Percentiles rank a stretch among this genome's conserved stretches.
phyloP scores from a whole-genome alignment of 2,888 invertebrate genomes.

The Cerastoderma edule region DNA sequence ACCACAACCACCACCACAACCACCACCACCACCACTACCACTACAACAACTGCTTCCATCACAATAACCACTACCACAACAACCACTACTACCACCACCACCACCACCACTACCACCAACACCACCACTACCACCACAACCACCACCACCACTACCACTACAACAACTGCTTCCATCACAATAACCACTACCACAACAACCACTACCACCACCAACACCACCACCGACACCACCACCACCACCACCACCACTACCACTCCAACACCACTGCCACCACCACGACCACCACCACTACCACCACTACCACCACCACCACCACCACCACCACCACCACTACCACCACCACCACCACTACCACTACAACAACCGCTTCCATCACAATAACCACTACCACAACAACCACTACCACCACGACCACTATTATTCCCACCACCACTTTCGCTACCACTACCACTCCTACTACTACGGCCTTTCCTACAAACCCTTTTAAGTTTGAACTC shows the following conservation, averaged over 20 bases:
- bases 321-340: too few species aligned
- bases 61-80: conserved; percentile 23
- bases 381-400: conserved; percentile 18
- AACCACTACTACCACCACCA: conserved; percentile 25
- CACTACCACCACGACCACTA: conserved; percentile 13
- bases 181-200: conserved; percentile 9
- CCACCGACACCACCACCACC: conserved; percentile 14
- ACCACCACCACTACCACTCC: too few species aligned
- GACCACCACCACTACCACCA: too few species aligned
- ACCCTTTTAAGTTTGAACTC: too few species aligned
- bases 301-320: too few species aligned
- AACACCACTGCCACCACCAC: too few species aligned
- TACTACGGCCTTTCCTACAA: conserved; percentile 15
- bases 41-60: conserved; percentile 1
- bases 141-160: conserved; percentile 12
- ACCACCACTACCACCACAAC: conserved; percentile 14
- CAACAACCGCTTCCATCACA: conserved; percentile 6
- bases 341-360: too few species aligned
- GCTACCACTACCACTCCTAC: conserved; percentile 19
- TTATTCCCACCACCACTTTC: conserved; percentile 10
- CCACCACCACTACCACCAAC: conserved; percentile 13
- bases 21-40: conserved; percentile 22
- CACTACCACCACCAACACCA: conserved; percentile 20
- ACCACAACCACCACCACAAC: conserved; percentile 14
- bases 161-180: not conserved